Evolutionary conservation across 2,113 vertebrate species (phyloP).

Genomic region (Pachyramphus minor): DNA sequence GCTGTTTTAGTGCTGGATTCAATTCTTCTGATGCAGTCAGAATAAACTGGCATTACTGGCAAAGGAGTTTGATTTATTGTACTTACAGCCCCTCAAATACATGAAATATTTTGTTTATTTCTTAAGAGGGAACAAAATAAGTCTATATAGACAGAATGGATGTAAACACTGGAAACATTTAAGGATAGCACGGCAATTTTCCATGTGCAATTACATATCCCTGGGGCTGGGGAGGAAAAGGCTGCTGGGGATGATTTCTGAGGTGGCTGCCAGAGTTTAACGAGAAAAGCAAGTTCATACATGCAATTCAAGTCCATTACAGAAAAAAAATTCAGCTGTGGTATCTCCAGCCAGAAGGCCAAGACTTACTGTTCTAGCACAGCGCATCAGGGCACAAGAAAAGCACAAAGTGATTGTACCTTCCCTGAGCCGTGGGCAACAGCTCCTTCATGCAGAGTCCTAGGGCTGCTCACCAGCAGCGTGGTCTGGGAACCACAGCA

Average conservation of each 20-base stretch:
- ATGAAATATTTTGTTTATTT: background rate
- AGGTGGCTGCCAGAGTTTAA: background rate
- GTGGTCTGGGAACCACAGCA: background rate
- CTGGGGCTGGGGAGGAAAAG: background rate
- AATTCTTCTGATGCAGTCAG: background rate
- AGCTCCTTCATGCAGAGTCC: background rate
- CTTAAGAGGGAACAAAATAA: background rate
- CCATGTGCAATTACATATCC: background rate
- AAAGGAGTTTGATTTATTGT: background rate
- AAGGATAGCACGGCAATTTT: background rate
- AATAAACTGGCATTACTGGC: background rate
- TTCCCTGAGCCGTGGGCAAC: background rate
- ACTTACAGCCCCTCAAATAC: background rate
- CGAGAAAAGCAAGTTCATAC: background rate
- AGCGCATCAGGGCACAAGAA: background rate
- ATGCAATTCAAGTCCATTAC: background rate
- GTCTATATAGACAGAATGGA: background rate
- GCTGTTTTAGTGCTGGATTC: background rate
- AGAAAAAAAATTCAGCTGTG: background rate
- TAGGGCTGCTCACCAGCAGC: background rate
- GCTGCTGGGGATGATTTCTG: background rate
- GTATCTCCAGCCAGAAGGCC: background rate
- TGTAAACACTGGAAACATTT: background rate
- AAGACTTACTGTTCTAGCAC: background rate
- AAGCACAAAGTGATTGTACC: background rate